Base-by-base conservation (phyloP, 2,797 vertebrate species). In the Oryzias dopingdopingensis region DNA sequence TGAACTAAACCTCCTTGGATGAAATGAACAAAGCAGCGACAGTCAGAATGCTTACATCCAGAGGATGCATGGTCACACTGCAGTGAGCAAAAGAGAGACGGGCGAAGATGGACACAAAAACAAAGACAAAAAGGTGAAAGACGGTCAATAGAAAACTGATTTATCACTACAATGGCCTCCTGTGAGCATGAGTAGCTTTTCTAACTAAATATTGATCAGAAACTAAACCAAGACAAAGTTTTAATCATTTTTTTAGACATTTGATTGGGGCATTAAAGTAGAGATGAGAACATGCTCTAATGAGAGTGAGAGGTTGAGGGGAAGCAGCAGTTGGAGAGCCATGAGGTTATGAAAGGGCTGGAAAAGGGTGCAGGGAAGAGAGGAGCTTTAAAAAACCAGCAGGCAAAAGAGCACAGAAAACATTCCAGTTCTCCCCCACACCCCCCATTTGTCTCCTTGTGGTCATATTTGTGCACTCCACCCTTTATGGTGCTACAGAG, bases 41-140 rank as follows among this genome's bases (percentile, higher is more conserved):
- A 77, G 75, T 85, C 72, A 81, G 74, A 76, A 81, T 85, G 86
- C 80, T 86, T 87, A 82, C 84, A 88, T 84, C 83, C 81, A 71
- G 49, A 80, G 72, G 81, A 84, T 86, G 83, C 79, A 67, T 55
- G 76, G 80, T 73, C 76, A 80, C 70, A 78, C 86, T 72, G 79
- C 83, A 85, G 74, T 77, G 75, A 83, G 76, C 75, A 24, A 80
- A 50, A 65, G 70, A 80, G 70, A 74, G 79, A 84, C 79, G 74
- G 76, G 77, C 78, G 63, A 74, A 71, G 66, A 81, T 67, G 82
- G 67, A 76, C 74, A 84, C 64, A 74, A 68, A 77, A 49, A 83
- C 22, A 67, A 66, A 77, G 71, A 51, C 32, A 82, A 49, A 84
- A 53, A 81, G 62, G 59, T 63, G 65, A 52, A 57, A 58, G 56